Conservation (phyloP, 2,888 invertebrate species). For the Trichogramma evanescens region DNA sequence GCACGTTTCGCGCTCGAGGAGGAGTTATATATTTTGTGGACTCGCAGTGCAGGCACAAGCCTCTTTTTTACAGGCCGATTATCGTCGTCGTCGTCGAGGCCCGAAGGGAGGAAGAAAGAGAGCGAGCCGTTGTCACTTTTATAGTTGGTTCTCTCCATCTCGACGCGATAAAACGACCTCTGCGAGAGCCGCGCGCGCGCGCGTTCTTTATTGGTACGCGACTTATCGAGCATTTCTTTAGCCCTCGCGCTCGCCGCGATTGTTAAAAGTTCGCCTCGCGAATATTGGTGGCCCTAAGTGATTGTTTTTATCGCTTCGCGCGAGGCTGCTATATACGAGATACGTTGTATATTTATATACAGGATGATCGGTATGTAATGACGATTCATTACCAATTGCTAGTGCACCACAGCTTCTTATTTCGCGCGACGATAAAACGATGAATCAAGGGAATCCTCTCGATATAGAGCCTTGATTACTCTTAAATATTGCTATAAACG, state of each 20-base stretch:
- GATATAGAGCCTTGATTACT: too few relatives aligned
- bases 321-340: background rate
- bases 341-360: too few relatives aligned
- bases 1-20: too few relatives aligned
- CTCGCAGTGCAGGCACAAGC: too few relatives aligned
- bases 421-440: conserved; percentile 5
- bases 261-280: background rate
- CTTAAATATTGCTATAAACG: too few relatives aligned
- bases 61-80: background rate
- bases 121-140: conserved; percentile 3
- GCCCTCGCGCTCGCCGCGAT: background rate
- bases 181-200: background rate
- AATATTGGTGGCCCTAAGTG: conserved; percentile 5
- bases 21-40: too few relatives aligned
- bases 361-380: background rate
- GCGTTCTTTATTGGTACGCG: conserved; percentile 6
- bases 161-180: conserved; percentile 6
- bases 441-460: background rate
- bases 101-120: too few relatives aligned
- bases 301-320: conserved; percentile 12
- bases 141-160: background rate
- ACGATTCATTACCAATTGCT: conserved; percentile 9
- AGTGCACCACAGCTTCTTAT: background rate
- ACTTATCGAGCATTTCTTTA: background rate
- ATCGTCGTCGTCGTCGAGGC: background rate